These are phyloP conservation scores for Taeniopygia guttata DNA, from an alignment of 2,797 vertebrate species.

Conservation along the genomic window DNA sequence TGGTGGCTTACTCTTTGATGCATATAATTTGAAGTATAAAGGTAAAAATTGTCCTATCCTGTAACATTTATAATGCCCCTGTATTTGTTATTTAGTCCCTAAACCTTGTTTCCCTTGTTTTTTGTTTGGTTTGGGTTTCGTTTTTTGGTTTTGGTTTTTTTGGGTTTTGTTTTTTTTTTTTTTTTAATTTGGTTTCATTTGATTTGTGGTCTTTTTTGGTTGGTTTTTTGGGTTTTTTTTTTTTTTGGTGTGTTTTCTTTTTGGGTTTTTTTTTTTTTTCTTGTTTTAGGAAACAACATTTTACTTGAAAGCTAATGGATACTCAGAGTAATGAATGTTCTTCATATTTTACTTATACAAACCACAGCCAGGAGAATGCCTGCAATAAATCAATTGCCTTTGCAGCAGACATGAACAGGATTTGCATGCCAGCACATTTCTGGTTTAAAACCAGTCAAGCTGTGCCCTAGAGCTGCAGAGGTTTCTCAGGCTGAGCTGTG, in stretches of 20 bases:
- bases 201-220: too few relatives aligned
- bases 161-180: neutral
- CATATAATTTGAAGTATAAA: neutral
- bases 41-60: neutral
- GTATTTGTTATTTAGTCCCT: neutral
- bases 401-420: neutral
- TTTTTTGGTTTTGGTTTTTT: too few relatives aligned
- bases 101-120: neutral
- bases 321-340: neutral
- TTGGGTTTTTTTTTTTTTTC: neutral
- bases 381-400: neutral
- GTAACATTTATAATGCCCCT: neutral
- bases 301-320: neutral
- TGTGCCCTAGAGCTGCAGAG: neutral
- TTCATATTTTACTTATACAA: conserved; percentile 46
- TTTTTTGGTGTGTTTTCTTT: too few relatives aligned
- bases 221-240: neutral
- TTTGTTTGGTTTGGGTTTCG: neutral
- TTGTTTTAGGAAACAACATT: neutral
- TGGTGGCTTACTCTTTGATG: neutral
- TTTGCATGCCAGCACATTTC: neutral
- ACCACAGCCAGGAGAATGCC: conserved; percentile 1
- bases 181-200: too few relatives aligned
- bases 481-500: neutral
- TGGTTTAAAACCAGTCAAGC: conserved; percentile 6